phyloP scores from a whole-genome alignment of 2,888 invertebrate genomes.

The Eucera pruinosa region DNA sequence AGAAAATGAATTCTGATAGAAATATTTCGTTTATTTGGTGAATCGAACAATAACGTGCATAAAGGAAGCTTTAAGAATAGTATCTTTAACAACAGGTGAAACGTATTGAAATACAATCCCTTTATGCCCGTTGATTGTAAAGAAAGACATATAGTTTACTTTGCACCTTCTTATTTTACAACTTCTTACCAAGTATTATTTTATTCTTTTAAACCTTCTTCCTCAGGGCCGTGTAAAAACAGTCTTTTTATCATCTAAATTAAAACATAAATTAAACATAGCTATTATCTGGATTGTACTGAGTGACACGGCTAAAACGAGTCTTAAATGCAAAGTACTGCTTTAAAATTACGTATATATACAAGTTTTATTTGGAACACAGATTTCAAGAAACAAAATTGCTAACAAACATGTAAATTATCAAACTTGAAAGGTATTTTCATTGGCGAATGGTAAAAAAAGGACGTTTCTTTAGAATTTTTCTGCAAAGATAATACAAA shows the following conservation, averaged over 20 bases:
- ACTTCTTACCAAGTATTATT: constrained; percentile 51
- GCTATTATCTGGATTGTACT: not conserved
- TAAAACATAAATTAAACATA: not conserved
- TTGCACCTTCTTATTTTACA: constrained; percentile 61
- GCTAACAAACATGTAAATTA: no score
- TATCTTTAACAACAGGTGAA: not conserved
- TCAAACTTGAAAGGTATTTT: no score
- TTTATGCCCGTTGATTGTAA: constrained; percentile 30
- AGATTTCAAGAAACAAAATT: no score
- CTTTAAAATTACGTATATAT: no score
- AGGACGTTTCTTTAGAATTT: no score
- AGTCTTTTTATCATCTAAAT: not conserved
- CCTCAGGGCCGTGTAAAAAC: constrained; percentile 46
- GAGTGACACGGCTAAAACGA: not conserved
- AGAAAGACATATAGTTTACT: constrained; percentile 33
- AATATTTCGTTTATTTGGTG: constrained; percentile 32
- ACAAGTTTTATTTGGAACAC: no score
- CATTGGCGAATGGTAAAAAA: no score
- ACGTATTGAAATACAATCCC: constrained; percentile 18
- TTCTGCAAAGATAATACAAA: no score
- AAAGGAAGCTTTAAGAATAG: constrained; percentile 28
- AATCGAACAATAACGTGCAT: constrained; percentile 42
- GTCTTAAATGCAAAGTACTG: no score
- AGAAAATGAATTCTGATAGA: not conserved
- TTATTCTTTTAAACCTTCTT: constrained; percentile 48